These are phyloP conservation scores for Remorina albescens DNA, from an alignment of 2,797 vertebrate species.

Conservation along the genomic window DNA sequence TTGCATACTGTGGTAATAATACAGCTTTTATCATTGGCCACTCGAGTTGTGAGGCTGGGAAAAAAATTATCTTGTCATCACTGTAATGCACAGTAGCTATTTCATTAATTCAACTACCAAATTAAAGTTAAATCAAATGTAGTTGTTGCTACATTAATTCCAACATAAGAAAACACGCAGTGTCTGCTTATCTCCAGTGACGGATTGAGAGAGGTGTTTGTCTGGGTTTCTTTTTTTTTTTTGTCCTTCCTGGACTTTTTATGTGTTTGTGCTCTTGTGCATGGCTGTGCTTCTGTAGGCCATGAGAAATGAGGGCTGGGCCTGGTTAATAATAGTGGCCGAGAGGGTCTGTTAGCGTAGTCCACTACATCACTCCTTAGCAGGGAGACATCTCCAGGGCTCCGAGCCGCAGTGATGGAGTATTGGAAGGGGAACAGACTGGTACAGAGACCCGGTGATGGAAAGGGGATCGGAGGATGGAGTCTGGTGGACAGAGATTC, in stretches of 20 bases:
- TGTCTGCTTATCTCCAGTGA: conserved; percentile 57
- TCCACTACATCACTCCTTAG: conserved; percentile 81
- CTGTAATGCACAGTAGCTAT: conserved; percentile 69
- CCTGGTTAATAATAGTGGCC: conserved; percentile 80
- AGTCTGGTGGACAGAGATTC: conserved; percentile 63
- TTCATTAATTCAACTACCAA: conserved; percentile 76
- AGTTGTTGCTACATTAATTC: conserved; percentile 69
- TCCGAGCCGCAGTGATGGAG: conserved; percentile 74
- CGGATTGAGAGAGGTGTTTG: conserved; percentile 39
- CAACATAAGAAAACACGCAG: conserved; percentile 51
- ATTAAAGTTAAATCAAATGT: conserved; percentile 69
- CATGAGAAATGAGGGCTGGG: conserved; percentile 74
- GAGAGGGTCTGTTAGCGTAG: conserved; percentile 78
- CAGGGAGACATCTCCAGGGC: conserved; percentile 79
- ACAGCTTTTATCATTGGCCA: conserved; percentile 77
- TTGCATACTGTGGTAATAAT: conserved; percentile 82
- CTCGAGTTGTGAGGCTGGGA: conserved; percentile 56
- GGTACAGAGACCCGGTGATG: conserved; percentile 66
- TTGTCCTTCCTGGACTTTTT: conserved; percentile 40
- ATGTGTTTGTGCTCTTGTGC: conserved; percentile 37
- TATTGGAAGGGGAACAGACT: conserved; percentile 67
- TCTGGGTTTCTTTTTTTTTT: conserved; percentile 22
- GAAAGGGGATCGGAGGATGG: conserved; percentile 66
- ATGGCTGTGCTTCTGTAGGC: conserved; percentile 52
- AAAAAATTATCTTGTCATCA: conserved; percentile 74